Conservation (phyloP, 2,797 vertebrate species). For the Sebastes reedi region DNA sequence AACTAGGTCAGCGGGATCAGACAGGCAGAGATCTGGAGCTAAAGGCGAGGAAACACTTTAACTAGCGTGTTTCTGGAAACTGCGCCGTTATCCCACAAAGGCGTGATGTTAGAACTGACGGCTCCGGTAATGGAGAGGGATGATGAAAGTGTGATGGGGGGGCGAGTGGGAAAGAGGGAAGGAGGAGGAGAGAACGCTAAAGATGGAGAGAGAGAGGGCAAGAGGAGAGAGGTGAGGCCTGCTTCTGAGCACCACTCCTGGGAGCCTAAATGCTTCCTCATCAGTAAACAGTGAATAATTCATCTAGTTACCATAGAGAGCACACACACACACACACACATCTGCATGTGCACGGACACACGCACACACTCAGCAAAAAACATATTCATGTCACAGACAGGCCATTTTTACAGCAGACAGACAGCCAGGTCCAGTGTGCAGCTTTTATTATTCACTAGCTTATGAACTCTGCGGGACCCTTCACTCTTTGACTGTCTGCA, state of each 20-base stretch:
- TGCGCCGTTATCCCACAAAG: constrained; percentile 1
- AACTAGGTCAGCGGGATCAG: constrained; percentile 62
- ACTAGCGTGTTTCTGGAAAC: neutral
- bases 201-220: constrained; percentile 37
- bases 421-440: constrained; percentile 40
- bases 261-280: constrained; percentile 86
- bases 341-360: neutral
- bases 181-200: constrained; percentile 25
- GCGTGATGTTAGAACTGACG: constrained; percentile 6
- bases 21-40: constrained; percentile 39
- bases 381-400: constrained; percentile 73
- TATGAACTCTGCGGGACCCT: constrained; percentile 80
- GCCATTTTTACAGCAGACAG: constrained; percentile 59
- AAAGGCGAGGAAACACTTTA: constrained; percentile 3
- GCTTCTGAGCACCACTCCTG: constrained; percentile 76
- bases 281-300: constrained; percentile 89
- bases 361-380: constrained; percentile 40
- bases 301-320: constrained; percentile 78
- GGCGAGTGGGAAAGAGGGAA: constrained; percentile 10
- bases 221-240: constrained; percentile 62
- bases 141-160: constrained; percentile 20
- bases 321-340: constrained; percentile 42
- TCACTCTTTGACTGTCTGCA: constrained; percentile 75
- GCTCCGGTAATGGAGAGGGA: constrained; percentile 14
- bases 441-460: constrained; percentile 82